Evolutionary conservation across 2,888 invertebrate species (phyloP), one percentile per base, ranked within the genome.

Genomic region (Oegoconia quadripuncta): DNA sequence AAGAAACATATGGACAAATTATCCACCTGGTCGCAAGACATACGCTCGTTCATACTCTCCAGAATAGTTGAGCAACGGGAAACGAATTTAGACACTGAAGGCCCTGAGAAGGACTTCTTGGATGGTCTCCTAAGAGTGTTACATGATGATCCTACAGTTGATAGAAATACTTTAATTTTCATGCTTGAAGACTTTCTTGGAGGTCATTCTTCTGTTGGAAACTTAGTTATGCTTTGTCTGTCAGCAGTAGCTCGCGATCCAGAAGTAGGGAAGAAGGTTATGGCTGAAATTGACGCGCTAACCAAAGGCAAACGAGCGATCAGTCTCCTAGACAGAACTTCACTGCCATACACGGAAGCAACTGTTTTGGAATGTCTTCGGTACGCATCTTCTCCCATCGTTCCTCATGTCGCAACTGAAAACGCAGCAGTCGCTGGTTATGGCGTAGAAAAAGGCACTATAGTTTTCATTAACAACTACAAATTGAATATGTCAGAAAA

Each of bases 101-200:
- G 79, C 0, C 90, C 90, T 0, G 93, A 94, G 23, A 89, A 90
- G 16, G 95, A 96, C 52, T 95, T 96, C 64, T 91, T 95, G 0
- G 95, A 96, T 62, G 94, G 94, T 0, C 74, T 96, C 0, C 73
- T 96, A 0, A 89, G 91, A 50, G 93, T 94, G 39, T 64, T 95
- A 0, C 87, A 89, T 30, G 91, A 92, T 38, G 90, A 93, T 49
- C 78, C 86, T 0, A 89, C 89, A 1, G 89, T 95, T n/a, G 91
- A 92, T 16, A 91, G 94, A 65, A 91, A 95, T 38, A 94, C 93
- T 1, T 93, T 95, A 4, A 91, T 95, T 28, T 95, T 92, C 60
- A 94, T 94, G 89, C 72, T 95, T 0, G 95, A 96, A 82, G 96
- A 97, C 61, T 95, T 97, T 57, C 76, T 97, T 3, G 96, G 96